Evolutionary conservation across 2,888 invertebrate species (phyloP), one percentile per base, ranked within the genome.

Genomic region (Lissocephala sabroskyi): DNA sequence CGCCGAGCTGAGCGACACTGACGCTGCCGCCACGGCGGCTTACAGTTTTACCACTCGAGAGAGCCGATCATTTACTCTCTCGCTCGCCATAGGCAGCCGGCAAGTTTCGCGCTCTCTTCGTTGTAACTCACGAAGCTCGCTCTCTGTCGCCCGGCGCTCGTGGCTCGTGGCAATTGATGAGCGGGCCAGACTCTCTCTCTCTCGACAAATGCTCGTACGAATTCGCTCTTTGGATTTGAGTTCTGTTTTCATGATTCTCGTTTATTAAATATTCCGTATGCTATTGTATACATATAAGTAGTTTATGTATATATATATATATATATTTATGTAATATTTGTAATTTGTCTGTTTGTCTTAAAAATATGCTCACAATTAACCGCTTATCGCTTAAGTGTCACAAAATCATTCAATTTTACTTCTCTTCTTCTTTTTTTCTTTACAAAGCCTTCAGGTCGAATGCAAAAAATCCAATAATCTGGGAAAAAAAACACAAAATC

Each of bases 381-480:
- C 66, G 59, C 77, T 70, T 66, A 66, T 32, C 56, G 54, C 42
- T 61, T 65, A n/a, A 67, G 45, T 56, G 62, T 80, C 65, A 60
- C 60, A 68, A 56, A 63, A 49, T n/a, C n/a, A n/a, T n/a, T n/a
- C 43, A 33, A 16, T 40, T 50, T 56, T 45, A 3, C 45, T 45
- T 43, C 42, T 39, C 23, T 53, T 53, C n/a, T 40, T 33, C 44
- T 33, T 35, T 52, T 50, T 35, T 46, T 52, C 40, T 57, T 53
- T 68, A 73, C 68, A 68, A 68, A 68, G 68, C 68, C 52, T 71
- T 68, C 55, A 65, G 76, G 68, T 68, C 51, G 59, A 73, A 73
- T 55, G 68, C 76, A 68, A 68, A 75, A 43, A 16, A 11, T n/a
- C n/a, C n/a, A n/a, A 23, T 23, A 23, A 51, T 48, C 48, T 40